Conservation (phyloP, 2,888 invertebrate genomes). For the Barypeithes pellucidus region DNA sequence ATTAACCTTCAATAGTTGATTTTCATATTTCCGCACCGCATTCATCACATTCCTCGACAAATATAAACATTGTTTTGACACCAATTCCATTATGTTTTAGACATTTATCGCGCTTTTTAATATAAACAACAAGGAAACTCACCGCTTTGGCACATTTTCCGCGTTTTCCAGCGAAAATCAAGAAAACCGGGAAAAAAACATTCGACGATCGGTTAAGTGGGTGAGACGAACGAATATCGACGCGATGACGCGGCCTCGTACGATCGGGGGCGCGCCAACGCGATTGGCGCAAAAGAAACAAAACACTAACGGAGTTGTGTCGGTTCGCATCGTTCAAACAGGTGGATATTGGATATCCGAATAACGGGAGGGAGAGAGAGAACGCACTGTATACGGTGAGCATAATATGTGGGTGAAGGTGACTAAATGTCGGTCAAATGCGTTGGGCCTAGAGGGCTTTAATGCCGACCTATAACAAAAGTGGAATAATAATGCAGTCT, state of each 20-base stretch:
- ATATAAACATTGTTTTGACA: conserved; percentile 17
- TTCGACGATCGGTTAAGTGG: conserved; percentile 20
- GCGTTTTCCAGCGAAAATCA: background rate
- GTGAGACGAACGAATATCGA: conserved; percentile 25
- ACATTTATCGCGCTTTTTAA: background rate
- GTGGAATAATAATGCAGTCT: too few relatives aligned
- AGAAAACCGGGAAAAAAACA: conserved; percentile 26
- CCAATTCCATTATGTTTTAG: background rate
- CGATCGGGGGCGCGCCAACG: conserved; percentile 36
- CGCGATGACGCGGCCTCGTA: conserved; percentile 42
- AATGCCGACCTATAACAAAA: background rate
- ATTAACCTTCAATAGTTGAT: background rate
- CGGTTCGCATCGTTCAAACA: conserved; percentile 32
- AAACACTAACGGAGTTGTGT: conserved; percentile 31
- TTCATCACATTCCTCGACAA: background rate
- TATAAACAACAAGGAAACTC: background rate
- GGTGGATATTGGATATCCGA: conserved; percentile 34
- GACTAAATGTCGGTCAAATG: conserved; percentile 1
- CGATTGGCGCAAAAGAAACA: conserved; percentile 28
- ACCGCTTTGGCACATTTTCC: background rate
- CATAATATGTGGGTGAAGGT: background rate
- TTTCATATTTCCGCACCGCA: background rate
- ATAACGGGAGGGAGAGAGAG: conserved; percentile 22
- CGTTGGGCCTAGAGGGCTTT: background rate
- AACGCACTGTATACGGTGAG: conserved; percentile 4